Conservation (phyloP, 2,888 invertebrate species). For the Ametastegia equiseti region DNA sequence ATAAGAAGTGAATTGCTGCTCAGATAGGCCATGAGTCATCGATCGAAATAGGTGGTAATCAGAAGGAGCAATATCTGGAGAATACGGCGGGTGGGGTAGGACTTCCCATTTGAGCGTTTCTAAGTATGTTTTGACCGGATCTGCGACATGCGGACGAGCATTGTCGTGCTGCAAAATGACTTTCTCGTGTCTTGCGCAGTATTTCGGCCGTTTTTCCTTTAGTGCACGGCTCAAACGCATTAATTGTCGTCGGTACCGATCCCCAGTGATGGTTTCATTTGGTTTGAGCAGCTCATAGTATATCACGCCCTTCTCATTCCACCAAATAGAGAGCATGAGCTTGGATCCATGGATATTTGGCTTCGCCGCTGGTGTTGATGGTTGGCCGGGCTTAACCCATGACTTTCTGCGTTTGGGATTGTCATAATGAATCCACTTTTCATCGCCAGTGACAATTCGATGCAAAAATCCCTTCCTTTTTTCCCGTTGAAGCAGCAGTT, state of each 20-base stretch:
- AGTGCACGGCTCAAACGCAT: not conserved
- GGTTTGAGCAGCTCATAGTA: not conserved
- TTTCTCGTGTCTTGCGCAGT: too few species aligned
- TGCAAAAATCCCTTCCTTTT: not conserved
- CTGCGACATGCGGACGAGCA: too few species aligned
- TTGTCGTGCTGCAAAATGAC: too few species aligned
- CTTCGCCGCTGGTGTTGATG: not conserved
- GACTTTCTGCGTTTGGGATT: not conserved
- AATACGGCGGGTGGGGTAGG: too few species aligned
- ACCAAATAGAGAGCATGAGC: not conserved
- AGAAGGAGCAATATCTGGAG: too few species aligned
- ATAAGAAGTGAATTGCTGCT: too few species aligned
- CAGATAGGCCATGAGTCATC: too few species aligned
- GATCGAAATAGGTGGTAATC: too few species aligned
- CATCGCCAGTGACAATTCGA: not conserved
- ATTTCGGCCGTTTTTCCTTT: too few species aligned
- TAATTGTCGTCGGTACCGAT: not conserved
- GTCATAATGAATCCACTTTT: not conserved
- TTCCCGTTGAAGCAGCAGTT: not conserved
- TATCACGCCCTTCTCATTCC: not conserved
- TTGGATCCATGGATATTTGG: not conserved
- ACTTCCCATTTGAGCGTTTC: too few species aligned
- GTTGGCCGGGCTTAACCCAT: not conserved
- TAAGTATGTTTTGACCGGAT: too few species aligned
- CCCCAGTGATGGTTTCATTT: not conserved